Conservation (phyloP, 2,888 invertebrate genomes). For the Cryptus armator region DNA sequence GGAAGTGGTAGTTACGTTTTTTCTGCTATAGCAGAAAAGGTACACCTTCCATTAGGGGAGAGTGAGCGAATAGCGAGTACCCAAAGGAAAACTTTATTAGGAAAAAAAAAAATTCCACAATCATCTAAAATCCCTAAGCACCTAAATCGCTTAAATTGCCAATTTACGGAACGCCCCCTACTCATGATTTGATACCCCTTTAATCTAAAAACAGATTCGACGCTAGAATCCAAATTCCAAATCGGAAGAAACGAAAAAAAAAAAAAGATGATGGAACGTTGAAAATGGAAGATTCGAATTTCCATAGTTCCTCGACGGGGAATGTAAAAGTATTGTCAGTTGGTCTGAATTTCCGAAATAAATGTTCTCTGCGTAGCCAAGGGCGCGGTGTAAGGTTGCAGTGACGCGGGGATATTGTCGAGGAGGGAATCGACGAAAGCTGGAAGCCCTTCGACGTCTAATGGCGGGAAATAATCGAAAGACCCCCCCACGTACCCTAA, state of each 20-base stretch:
- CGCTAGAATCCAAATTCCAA: background rate
- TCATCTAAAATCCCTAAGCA: background rate
- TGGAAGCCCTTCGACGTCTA: conserved; percentile 72
- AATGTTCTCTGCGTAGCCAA: conserved; percentile 37
- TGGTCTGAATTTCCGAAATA: conserved; percentile 44
- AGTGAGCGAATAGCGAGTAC: too few species aligned
- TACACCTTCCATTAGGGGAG: too few species aligned
- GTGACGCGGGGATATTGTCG: conserved; percentile 27
- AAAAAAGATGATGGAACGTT: background rate
- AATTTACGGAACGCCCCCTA: background rate
- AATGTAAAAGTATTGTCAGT: conserved; percentile 61
- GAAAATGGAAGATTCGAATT: conserved; percentile 40
- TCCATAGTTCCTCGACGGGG: conserved; percentile 33
- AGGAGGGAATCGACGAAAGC: conserved; percentile 54
- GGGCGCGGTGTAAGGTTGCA: conserved; percentile 30
- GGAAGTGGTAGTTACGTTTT: too few species aligned
- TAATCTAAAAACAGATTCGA: background rate
- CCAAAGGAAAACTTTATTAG: too few species aligned
- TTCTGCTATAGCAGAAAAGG: too few species aligned
- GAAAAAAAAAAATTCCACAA: too few species aligned
- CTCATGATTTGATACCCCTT: background rate
- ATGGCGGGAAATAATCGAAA: conserved; percentile 81
- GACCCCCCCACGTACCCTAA: conserved; percentile 67
- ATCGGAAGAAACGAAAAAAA: conserved; percentile 2
- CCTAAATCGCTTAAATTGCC: conserved; percentile 1